These are phyloP conservation scores for Lytechinus pictus DNA, from an alignment of 35 echinoderm and acorn worm species.

Conservation along the genomic window DNA sequence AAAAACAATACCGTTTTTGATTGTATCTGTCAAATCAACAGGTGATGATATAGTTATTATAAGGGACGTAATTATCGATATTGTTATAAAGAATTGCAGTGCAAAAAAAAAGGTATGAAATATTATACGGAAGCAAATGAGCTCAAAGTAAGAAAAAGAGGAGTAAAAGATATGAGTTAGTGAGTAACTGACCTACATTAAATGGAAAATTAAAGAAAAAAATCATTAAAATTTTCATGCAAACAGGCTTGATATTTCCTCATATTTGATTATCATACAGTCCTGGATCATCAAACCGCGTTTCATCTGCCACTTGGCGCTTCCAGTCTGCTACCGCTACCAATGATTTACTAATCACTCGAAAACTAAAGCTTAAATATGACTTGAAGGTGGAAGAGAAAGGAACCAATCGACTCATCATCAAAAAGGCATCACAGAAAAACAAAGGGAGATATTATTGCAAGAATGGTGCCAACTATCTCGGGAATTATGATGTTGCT, in stretches of 20 bases:
- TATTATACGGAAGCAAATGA: no score
- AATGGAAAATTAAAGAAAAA: no score
- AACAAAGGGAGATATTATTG: slow-evolving; percentile 26
- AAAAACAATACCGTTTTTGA: no score
- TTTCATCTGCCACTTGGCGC: slow-evolving; percentile 24
- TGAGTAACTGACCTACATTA: no score
- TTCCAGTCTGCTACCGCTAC: background rate
- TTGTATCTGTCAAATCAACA: no score
- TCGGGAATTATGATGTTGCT: slow-evolving; percentile 41
- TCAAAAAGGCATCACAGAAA: background rate
- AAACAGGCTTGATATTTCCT: background rate
- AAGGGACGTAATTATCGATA: no score
- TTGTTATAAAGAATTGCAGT: no score
- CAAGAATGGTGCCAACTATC: slow-evolving; percentile 21
- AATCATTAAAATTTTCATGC: background rate
- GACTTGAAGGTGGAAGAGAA: background rate
- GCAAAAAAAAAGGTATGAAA: no score
- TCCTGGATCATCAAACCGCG: background rate
- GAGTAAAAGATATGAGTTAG: no score
- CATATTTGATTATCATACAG: background rate
- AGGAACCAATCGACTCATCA: background rate
- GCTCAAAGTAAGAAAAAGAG: no score
- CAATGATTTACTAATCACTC: background rate
- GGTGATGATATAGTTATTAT: no score
- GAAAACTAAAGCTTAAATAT: background rate